Base-by-base conservation (phyloP, 1,140 invertebrate species). In the Drosophila leontia region DNA sequence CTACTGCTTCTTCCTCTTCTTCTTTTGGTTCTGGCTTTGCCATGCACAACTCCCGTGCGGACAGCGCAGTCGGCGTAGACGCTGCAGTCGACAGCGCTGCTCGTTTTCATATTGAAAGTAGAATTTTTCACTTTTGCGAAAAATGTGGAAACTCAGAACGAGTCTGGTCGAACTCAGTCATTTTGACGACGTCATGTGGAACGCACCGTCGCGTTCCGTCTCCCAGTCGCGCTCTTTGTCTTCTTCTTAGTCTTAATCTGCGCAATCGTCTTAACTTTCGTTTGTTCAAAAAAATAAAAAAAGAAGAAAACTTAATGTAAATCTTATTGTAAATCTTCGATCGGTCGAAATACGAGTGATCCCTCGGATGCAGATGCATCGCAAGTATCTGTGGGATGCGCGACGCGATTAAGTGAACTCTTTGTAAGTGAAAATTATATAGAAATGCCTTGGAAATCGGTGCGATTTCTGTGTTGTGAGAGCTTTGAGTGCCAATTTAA, bases 81-180 rank as follows among this genome's bases (percentile, higher is more conserved):
- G 64, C 7, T 35, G 41, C 32, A 19, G 47, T 19, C 61, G 63
- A 39, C 67, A 53, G 63, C 77, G 67, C 75, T 68, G 81, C 62
- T 75, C 81, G 82, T 90, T 90, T 90, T 90, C 86, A 90, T 90
- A 90, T 90, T 90, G 85, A 90, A 90, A 90, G 85, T 90, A 91
- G 85, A 90, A 90, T 90, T 90, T 90, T 90, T 90, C 85, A 90
- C 86, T 90, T 90, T 90, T 90, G 85, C 81, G 62, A 65, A 82
- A 84, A 88, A 80, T 90, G 53, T 56, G 53, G 35, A 56, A 56
- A 56, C 84, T 81, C 78, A 85, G 88, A 82, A 80, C 53, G 71
- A 69, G 82, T 78, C 84, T 85, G 26, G 48, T 50, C 74, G 69
- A 37, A 37, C 57, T 68, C 75, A 91, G 80, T 91, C 88, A 83